Percentiles rank a stretch among this genome's conserved stretches.
Evolutionary conservation across 2,797 vertebrate species (phyloP).

Genomic region (Chelidonichthys spinosus): DNA sequence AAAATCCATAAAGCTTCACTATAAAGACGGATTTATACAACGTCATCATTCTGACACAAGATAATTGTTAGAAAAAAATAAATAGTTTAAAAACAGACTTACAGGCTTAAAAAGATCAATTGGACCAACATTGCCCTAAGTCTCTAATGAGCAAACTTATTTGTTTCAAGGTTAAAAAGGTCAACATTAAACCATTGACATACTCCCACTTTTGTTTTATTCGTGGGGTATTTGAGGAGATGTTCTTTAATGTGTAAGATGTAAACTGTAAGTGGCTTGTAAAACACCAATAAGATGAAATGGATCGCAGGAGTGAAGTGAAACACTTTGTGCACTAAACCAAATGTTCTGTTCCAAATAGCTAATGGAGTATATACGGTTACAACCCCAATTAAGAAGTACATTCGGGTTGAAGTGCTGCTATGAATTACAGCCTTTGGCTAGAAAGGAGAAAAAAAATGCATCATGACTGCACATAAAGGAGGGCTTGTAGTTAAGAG

Average conservation of each 20-base stretch:
- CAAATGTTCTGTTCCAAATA: slow-evolving; percentile 5
- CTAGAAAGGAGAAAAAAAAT: slow-evolving; percentile 17
- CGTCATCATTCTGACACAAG: background rate
- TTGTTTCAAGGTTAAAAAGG: background rate
- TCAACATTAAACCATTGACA: background rate
- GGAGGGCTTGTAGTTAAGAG: slow-evolving; percentile 20
- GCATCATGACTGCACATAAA: slow-evolving; percentile 23
- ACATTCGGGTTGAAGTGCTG: slow-evolving; percentile 29
- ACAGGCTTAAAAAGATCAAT: background rate
- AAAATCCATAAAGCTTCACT: background rate
- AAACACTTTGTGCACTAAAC: slow-evolving; percentile 30
- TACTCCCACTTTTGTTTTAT: background rate
- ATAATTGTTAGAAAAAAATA: background rate
- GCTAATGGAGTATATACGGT: slow-evolving; percentile 18
- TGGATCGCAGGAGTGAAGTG: background rate
- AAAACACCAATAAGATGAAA: slow-evolving; percentile 1
- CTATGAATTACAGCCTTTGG: slow-evolving; percentile 31
- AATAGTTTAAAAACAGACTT: background rate
- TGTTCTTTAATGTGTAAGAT: slow-evolving; percentile 1
- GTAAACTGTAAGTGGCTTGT: background rate
- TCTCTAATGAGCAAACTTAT: background rate
- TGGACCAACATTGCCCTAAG: background rate
- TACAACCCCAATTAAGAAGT: slow-evolving; percentile 17
- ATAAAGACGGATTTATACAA: background rate
- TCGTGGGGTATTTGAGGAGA: background rate